Conservation (phyloP, 2,797 vertebrate species). For the Sebastes variabilis region DNA sequence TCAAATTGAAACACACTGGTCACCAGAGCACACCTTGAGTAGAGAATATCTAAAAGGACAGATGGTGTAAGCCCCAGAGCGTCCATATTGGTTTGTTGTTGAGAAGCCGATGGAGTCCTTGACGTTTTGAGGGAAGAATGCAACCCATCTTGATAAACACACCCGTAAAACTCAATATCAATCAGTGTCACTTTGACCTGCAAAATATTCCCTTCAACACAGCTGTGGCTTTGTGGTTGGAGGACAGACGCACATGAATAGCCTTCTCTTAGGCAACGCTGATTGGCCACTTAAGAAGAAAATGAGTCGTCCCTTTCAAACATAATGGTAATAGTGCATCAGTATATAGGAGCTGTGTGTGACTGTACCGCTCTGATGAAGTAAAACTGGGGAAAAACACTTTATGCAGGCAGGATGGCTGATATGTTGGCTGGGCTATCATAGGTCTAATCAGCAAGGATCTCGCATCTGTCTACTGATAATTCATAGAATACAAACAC, state of each 20-base stretch:
- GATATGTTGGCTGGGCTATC: slow-evolving; percentile 20
- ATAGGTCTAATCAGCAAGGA: slow-evolving; percentile 18
- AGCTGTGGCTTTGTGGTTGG: slow-evolving; percentile 26
- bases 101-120: slow-evolving; percentile 17
- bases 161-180: slow-evolving; percentile 24
- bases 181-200: slow-evolving; percentile 35
- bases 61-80: background rate
- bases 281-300: slow-evolving; percentile 71
- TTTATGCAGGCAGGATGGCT: slow-evolving; percentile 8
- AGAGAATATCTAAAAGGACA: background rate
- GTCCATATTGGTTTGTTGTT: background rate
- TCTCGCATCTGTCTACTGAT: background rate
- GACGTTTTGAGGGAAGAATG: slow-evolving; percentile 6
- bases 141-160: slow-evolving; percentile 29
- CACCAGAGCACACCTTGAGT: background rate
- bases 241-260: slow-evolving; percentile 10
- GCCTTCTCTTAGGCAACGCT: slow-evolving; percentile 30
- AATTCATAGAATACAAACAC: background rate
- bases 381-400: slow-evolving; percentile 43
- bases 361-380: slow-evolving; percentile 60
- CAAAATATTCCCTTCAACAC: slow-evolving; percentile 12
- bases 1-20: background rate
- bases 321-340: slow-evolving; percentile 67
- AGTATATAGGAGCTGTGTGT: slow-evolving; percentile 40
- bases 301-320: slow-evolving; percentile 69